Percentiles rank a stretch among this genome's conserved stretches.
phyloP scores from a whole-genome alignment of 1,140 invertebrate species.

The Ditylenchus dipsaci region DNA sequence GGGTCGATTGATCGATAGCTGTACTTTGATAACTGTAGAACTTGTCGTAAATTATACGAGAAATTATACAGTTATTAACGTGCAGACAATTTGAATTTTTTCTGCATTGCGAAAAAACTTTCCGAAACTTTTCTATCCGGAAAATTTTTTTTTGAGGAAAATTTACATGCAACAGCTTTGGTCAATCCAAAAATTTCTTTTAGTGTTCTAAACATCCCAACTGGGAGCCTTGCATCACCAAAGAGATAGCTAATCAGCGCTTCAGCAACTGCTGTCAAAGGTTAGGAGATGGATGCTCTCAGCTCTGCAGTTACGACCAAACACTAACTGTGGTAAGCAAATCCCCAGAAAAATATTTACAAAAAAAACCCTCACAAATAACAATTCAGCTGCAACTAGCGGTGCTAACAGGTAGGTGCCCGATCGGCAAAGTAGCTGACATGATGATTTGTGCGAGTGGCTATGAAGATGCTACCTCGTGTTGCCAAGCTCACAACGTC shows the following conservation, averaged over 20 bases:
- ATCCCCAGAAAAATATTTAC: not conserved
- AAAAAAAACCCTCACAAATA: conserved; percentile 13
- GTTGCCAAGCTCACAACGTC: conserved; percentile 53
- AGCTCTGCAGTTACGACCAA: conserved; percentile 53
- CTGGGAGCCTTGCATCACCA: conserved; percentile 56
- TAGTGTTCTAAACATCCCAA: conserved; percentile 49
- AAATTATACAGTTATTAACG: too few species aligned
- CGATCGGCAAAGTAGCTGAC: conserved; percentile 53
- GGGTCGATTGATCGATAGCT: too few species aligned
- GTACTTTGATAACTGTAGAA: too few species aligned
- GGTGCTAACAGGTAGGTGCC: conserved; percentile 56
- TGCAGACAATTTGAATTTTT: too few species aligned
- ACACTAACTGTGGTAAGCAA: conserved; percentile 48
- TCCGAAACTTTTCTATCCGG: too few species aligned
- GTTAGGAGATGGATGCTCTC: conserved; percentile 52
- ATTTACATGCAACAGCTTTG: too few species aligned
- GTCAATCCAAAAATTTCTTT: too few species aligned
- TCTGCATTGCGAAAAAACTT: too few species aligned
- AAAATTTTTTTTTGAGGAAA: too few species aligned
- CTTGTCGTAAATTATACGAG: too few species aligned
- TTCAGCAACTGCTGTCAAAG: conserved; percentile 53
- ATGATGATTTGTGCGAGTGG: conserved; percentile 57
- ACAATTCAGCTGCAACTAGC: conserved; percentile 54
- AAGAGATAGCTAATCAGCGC: conserved; percentile 54
- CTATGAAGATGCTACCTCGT: conserved; percentile 56